These are phyloP conservation scores for Leucoma salicis DNA, from an alignment of 2,888 invertebrate genomes.

Conservation along the genomic window DNA sequence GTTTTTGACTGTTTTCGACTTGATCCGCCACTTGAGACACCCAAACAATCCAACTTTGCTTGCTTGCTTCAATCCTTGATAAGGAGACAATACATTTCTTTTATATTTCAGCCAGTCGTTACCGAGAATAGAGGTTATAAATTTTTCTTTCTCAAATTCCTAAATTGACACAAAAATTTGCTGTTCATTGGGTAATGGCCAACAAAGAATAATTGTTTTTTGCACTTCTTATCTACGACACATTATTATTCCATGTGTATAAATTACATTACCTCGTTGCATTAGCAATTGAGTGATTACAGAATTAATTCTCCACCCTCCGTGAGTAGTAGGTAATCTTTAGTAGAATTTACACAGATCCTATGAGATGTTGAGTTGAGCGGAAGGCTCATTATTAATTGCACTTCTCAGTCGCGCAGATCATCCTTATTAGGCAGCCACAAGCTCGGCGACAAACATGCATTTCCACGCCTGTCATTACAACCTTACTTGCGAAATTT, in stretches of 20 bases:
- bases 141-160: conserved; percentile 26
- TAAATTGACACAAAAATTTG: conserved; percentile 27
- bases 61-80: conserved; percentile 29
- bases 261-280: conserved; percentile 33
- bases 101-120: conserved; percentile 2
- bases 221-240: conserved; percentile 24
- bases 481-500: conserved; percentile 6
- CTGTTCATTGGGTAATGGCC: conserved; percentile 26
- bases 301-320: conserved; percentile 45
- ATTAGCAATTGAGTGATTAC: conserved; percentile 41
- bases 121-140: conserved; percentile 21
- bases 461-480: conserved; percentile 49
- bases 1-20: conserved; percentile 76
- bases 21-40: conserved; percentile 58
- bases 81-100: conserved; percentile 26
- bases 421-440: conserved; percentile 75
- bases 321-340: conserved; percentile 40
- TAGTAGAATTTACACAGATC: conserved; percentile 54
- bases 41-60: conserved; percentile 21
- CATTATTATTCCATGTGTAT: conserved; percentile 25
- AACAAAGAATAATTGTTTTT: conserved; percentile 21
- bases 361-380: conserved; percentile 37
- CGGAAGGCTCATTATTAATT: conserved; percentile 80
- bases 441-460: conserved; percentile 57
- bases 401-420: conserved; percentile 75